Evolutionary conservation across 2,888 invertebrate genomes (phyloP).

Genomic region (Leuctra nigra): DNA sequence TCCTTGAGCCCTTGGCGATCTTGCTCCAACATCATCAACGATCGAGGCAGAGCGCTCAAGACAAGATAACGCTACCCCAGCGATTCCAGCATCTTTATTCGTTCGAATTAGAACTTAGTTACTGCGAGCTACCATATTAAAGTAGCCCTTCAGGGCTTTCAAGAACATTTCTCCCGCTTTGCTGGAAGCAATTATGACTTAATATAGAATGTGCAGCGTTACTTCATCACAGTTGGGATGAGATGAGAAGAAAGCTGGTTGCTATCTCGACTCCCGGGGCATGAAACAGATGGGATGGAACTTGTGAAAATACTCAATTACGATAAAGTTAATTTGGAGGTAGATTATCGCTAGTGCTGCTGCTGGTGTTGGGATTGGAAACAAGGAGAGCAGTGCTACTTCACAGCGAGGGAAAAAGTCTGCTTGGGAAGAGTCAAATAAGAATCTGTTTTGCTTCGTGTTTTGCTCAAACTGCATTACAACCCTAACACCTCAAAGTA

Average conservation of each 20-base stretch:
- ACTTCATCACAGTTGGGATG: slow-evolving; percentile 14
- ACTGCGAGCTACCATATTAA: slow-evolving; percentile 12
- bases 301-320: slow-evolving; percentile 15
- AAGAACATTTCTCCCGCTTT: slow-evolving; percentile 4
- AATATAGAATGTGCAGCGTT: slow-evolving; percentile 15
- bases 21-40: background rate
- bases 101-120: slow-evolving; percentile 16
- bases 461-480: no score
- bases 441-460: no score
- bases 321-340: background rate
- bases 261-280: background rate
- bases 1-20: background rate
- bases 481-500: no score
- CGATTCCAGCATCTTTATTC: slow-evolving; percentile 13
- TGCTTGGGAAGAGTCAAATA: no score
- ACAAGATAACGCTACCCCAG: no score
- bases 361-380: background rate
- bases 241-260: slow-evolving; percentile 1
- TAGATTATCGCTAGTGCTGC: background rate
- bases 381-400: background rate
- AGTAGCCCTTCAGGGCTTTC: slow-evolving; percentile 11
- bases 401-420: background rate
- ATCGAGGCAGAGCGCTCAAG: background rate
- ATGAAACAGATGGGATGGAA: background rate
- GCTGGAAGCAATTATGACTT: slow-evolving; percentile 18